phyloP scores from a whole-genome alignment of 2,797 vertebrate genomes.

The Hippoglossus hippoglossus region DNA sequence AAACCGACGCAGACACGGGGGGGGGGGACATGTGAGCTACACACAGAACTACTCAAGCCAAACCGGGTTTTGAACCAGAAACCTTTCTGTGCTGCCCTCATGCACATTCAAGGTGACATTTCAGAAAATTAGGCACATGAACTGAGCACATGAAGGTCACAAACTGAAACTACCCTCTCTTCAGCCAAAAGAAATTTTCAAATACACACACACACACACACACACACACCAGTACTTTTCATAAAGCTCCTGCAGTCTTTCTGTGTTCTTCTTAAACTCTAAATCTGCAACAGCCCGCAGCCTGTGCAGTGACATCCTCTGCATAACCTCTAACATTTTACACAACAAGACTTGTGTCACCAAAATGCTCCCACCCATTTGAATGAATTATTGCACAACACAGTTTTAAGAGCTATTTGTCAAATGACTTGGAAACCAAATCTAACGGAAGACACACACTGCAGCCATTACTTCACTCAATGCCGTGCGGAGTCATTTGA shows the following conservation, averaged over 20 bases:
- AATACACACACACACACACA: neutral
- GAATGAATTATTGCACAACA: neutral
- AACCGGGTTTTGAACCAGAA: no score
- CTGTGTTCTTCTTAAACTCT: neutral
- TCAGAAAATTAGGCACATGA: no score
- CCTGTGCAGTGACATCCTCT: neutral
- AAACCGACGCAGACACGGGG: no score
- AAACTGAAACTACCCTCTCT: neutral
- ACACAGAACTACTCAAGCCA: no score
- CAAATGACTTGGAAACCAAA: constrained; percentile 6
- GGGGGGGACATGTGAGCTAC: no score
- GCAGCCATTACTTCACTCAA: constrained; percentile 17
- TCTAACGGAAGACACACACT: constrained; percentile 15
- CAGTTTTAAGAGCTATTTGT: constrained; percentile 1
- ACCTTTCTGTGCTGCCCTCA: no score
- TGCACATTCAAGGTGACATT: no score
- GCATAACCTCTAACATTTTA: constrained; percentile 13
- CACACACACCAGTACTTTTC: neutral
- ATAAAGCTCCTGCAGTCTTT: neutral
- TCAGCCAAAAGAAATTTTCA: neutral
- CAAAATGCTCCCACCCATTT: constrained; percentile 5
- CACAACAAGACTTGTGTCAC: neutral
- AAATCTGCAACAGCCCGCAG: neutral
- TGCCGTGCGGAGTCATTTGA: neutral
- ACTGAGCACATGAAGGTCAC: neutral